Percentiles rank a stretch among this genome's conserved stretches.
These are phyloP conservation scores for Pterocles burchelli DNA, from an alignment of 2,113 vertebrate genomes.

Conservation along the genomic window DNA sequence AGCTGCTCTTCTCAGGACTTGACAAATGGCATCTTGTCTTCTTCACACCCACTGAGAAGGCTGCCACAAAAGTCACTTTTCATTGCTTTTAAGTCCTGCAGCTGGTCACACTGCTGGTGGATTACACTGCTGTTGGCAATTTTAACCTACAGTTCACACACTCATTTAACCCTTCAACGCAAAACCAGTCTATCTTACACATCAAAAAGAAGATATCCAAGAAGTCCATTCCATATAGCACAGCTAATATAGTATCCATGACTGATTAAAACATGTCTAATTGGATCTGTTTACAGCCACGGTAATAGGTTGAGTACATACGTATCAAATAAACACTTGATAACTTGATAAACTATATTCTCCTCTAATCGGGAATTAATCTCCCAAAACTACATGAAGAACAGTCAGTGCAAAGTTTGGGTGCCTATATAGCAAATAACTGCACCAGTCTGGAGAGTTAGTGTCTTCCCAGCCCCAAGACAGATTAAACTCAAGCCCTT, in stretches of 20 bases:
- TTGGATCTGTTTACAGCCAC: background rate
- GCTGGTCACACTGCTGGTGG: background rate
- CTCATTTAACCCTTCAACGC: background rate
- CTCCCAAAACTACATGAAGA: background rate
- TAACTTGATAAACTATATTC: background rate
- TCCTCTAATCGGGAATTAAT: background rate
- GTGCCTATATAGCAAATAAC: background rate
- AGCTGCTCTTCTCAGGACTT: background rate
- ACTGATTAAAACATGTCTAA: background rate
- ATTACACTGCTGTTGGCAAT: background rate
- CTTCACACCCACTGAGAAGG: background rate
- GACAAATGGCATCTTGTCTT: background rate
- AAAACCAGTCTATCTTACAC: background rate
- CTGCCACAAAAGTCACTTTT: background rate
- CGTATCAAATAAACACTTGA: background rate
- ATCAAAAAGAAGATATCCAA: background rate
- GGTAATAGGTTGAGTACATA: background rate
- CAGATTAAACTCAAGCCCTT: background rate
- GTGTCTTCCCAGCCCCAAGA: background rate
- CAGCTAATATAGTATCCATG: background rate
- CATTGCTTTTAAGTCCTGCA: background rate
- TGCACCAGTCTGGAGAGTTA: background rate
- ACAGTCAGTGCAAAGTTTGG: background rate
- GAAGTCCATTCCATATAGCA: background rate
- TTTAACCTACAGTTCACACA: background rate